A percentile compares a stretch with the other conserved stretches of the same genome.
Evolutionary conservation across 2,113 vertebrate genomes (phyloP).

Genomic region (Zosterops japonicus): DNA sequence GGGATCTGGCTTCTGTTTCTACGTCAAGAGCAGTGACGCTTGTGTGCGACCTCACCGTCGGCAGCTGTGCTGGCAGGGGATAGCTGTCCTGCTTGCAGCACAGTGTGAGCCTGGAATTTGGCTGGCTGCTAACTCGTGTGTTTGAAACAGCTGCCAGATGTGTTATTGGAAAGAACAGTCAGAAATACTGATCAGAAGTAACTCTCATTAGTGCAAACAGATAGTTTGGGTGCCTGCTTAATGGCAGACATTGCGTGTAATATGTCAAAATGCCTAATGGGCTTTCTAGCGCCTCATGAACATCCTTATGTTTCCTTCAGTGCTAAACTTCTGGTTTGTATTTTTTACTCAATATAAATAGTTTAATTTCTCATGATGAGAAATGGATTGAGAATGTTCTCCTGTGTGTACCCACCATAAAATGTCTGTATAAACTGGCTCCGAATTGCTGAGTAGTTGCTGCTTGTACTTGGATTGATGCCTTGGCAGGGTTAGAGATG

Average conservation of each 20-base stretch:
- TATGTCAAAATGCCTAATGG: not conserved
- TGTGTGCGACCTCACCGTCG: rapidly evolving
- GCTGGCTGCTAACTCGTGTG: not conserved
- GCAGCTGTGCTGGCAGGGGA: not conserved
- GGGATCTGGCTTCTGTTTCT: not conserved
- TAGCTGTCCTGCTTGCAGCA: not conserved
- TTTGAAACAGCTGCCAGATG: not conserved
- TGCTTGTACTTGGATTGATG: constrained; percentile 55
- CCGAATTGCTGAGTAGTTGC: not conserved
- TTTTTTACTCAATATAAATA: not conserved
- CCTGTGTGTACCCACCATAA: not conserved
- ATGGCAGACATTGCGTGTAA: not conserved
- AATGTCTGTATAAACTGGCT: constrained; percentile 3
- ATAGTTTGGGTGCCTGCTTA: not conserved
- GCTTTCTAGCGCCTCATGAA: not conserved
- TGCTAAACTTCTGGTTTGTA: not conserved
- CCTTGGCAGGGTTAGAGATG: constrained; percentile 59
- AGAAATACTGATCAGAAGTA: not conserved
- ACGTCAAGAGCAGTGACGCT: not conserved
- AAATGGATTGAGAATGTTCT: not conserved
- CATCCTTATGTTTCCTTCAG: not conserved
- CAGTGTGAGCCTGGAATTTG: not conserved
- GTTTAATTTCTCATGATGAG: not conserved
- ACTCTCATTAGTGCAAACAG: not conserved
- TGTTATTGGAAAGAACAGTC: not conserved